A percentile compares a stretch with the other conserved stretches of the same genome.
Evolutionary conservation across 2,888 invertebrate species (phyloP).

Genomic region (Caradrina clavipalpis): DNA sequence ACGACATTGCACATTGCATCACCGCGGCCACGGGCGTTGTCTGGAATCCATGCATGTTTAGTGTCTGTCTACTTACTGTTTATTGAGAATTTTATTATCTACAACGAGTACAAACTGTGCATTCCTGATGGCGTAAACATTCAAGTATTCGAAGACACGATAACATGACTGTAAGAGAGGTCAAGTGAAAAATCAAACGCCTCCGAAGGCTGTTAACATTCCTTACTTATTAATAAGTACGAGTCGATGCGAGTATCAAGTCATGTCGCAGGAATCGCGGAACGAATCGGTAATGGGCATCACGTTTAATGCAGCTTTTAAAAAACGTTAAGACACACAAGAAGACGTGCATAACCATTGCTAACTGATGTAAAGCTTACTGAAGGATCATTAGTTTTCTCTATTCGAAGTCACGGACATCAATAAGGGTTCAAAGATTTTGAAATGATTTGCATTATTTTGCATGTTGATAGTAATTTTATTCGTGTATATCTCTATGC

Average conservation of each 20-base stretch:
- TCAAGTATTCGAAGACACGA: slow-evolving; percentile 72
- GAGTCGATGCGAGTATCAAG: slow-evolving; percentile 65
- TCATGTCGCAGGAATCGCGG: slow-evolving; percentile 74
- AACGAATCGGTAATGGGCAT: slow-evolving; percentile 69
- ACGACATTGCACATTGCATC: slow-evolving; percentile 71
- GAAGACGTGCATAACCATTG: slow-evolving; percentile 24
- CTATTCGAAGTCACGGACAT: slow-evolving; percentile 7
- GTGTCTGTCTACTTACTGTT: slow-evolving; percentile 68
- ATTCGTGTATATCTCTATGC: slow-evolving; percentile 24
- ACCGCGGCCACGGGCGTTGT: slow-evolving; percentile 68
- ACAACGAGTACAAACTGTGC: slow-evolving; percentile 67
- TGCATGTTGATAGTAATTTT: slow-evolving; percentile 13
- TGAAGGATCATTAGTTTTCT: slow-evolving; percentile 9
- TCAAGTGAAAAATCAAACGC: slow-evolving; percentile 79
- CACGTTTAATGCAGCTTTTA: slow-evolving; percentile 50
- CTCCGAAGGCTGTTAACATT: slow-evolving; percentile 79
- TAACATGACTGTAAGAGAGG: slow-evolving; percentile 72
- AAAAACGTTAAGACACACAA: slow-evolving; percentile 35
- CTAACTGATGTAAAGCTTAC: slow-evolving; percentile 20
- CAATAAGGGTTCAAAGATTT: slow-evolving; percentile 20
- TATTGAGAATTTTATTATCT: slow-evolving; percentile 80
- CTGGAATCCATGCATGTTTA: slow-evolving; percentile 73
- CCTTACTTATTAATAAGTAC: slow-evolving; percentile 77
- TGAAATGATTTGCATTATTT: not conserved
- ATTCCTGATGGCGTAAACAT: slow-evolving; percentile 74